These are phyloP conservation scores for Litoditis marina DNA, from an alignment of 2,888 invertebrate species.

Conservation along the genomic window DNA sequence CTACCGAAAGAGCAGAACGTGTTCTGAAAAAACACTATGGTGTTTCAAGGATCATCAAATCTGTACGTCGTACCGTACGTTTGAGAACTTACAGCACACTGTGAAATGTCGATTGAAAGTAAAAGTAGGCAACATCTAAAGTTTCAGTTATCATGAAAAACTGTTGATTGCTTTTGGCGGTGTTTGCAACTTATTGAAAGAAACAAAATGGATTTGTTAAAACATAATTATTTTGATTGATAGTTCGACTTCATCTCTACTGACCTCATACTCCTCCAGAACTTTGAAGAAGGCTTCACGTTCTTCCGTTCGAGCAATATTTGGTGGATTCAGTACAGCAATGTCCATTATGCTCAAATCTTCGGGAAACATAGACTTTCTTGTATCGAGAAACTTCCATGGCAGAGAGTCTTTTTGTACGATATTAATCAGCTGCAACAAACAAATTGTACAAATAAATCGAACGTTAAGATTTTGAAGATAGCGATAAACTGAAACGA, in stretches of 20 bases:
- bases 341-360: conserved; percentile 45
- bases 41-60: too few species aligned
- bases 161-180: too few species aligned
- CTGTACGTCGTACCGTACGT: too few species aligned
- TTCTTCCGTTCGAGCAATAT: conserved; percentile 29
- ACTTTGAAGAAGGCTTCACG: conserved; percentile 32
- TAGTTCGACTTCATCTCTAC: background rate
- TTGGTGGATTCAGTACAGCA: conserved; percentile 48
- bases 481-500: too few species aligned
- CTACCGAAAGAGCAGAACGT: conserved; percentile 33
- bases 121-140: too few species aligned
- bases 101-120: too few species aligned
- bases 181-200: too few species aligned
- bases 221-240: background rate
- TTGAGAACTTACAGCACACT: too few species aligned
- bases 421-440: conserved; percentile 49
- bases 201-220: too few species aligned
- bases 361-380: conserved; percentile 31
- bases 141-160: too few species aligned
- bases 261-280: conserved; percentile 39
- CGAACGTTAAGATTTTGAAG: too few species aligned
- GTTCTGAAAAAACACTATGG: conserved; percentile 14
- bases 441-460: background rate
- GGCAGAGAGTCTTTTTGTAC: conserved; percentile 45
- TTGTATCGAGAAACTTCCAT: conserved; percentile 42